These are phyloP conservation scores for Seison nebaliae DNA, from an alignment of 1,140 invertebrate species.

Conservation along the genomic window DNA sequence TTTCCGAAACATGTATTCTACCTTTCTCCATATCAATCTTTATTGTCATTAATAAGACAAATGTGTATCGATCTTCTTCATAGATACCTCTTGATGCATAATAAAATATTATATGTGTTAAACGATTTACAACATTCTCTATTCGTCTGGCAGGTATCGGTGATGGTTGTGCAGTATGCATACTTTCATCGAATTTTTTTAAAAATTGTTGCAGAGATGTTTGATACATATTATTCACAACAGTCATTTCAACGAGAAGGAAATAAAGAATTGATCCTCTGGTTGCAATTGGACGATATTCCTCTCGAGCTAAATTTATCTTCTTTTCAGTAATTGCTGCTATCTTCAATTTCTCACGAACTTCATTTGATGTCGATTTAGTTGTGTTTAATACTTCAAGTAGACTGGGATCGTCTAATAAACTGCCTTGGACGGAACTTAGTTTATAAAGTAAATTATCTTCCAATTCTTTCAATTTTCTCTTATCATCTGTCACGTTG, in stretches of 20 bases:
- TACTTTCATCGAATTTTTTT: constrained; percentile 43
- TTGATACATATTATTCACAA: constrained; percentile 49
- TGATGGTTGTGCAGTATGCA: no score
- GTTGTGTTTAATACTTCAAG: constrained; percentile 69
- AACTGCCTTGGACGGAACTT: constrained; percentile 48
- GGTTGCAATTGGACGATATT: constrained; percentile 17
- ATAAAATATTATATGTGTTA: constrained; percentile 65
- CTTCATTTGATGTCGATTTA: constrained; percentile 39
- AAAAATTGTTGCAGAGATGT: constrained; percentile 70
- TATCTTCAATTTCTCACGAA: constrained; percentile 36
- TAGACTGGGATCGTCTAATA: constrained; percentile 76
- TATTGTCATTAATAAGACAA: constrained; percentile 68
- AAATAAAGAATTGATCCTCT: constrained; percentile 6
- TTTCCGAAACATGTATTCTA: constrained; percentile 56
- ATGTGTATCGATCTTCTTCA: constrained; percentile 64
- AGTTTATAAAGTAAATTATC: constrained; percentile 68
- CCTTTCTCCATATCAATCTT: constrained; percentile 64
- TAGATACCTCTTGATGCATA: constrained; percentile 70
- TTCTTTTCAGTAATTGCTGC: constrained; percentile 54
- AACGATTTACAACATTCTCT: constrained; percentile 54
- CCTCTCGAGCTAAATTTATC: constrained; percentile 31
- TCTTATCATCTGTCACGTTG: constrained; percentile 29
- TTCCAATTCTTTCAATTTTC: constrained; percentile 65
- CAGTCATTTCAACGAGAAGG: background rate
- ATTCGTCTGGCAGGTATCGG: no score